phyloP scores from a whole-genome alignment of 2,113 vertebrate genomes.

The Salvelinus alpinus region DNA sequence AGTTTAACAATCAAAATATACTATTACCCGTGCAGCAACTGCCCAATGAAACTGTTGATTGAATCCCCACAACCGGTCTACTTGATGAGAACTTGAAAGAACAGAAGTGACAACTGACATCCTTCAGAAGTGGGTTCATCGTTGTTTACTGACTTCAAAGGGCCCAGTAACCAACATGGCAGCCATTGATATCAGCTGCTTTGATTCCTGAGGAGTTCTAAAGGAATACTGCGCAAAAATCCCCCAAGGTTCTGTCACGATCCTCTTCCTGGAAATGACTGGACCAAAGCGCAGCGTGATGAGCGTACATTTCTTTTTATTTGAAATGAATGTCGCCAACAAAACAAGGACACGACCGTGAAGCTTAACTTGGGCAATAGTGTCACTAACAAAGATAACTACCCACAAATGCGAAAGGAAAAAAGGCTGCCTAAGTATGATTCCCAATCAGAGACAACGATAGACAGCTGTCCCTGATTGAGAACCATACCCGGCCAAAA shows the following conservation, averaged over 20 bases:
- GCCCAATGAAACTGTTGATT: constrained; percentile 50
- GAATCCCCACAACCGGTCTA: constrained; percentile 56
- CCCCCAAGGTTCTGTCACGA: constrained; percentile 45
- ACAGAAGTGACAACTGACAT: constrained; percentile 57
- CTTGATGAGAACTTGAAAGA: constrained; percentile 74
- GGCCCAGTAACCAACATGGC: constrained; percentile 64
- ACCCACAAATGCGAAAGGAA: too few relatives aligned
- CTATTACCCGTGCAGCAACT: constrained; percentile 71
- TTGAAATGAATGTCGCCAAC: too few relatives aligned
- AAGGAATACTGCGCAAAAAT: constrained; percentile 61
- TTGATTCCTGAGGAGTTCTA: constrained; percentile 70
- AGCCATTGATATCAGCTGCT: constrained; percentile 67
- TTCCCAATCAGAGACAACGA: too few relatives aligned
- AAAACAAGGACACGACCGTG: too few relatives aligned
- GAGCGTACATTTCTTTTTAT: too few relatives aligned
- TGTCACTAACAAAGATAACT: too few relatives aligned
- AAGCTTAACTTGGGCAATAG: too few relatives aligned
- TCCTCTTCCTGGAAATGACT: too few relatives aligned
- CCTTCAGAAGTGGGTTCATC: constrained; percentile 68
- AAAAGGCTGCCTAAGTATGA: too few relatives aligned
- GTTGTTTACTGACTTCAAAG: constrained; percentile 73
- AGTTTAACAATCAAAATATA: background rate
- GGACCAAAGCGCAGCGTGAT: too few relatives aligned
- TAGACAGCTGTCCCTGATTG: too few relatives aligned
- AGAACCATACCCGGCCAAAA: too few relatives aligned